phyloP scores from a whole-genome alignment of 2,113 vertebrate genomes.

The Machaerirhynchus nigripectus region DNA sequence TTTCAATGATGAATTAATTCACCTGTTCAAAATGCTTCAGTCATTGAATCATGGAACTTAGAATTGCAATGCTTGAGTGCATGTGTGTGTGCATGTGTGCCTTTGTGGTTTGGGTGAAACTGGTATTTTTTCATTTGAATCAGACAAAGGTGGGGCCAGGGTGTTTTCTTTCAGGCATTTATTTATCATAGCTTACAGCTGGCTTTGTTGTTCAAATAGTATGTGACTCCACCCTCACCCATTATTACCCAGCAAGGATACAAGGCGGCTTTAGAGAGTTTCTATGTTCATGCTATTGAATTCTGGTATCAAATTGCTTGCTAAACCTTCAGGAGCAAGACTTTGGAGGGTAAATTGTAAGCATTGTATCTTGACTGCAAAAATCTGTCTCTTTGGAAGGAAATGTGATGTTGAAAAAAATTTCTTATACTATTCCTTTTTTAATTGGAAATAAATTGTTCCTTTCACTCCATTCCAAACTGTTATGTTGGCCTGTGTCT shows the following conservation, averaged over 20 bases:
- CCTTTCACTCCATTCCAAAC: background rate
- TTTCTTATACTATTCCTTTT: background rate
- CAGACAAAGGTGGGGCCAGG: conserved; percentile 49
- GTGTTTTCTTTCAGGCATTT: conserved; percentile 58
- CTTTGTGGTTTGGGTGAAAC: conserved; percentile 47
- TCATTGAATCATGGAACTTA: background rate
- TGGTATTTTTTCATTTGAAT: conserved; percentile 53
- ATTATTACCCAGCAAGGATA: conserved; percentile 13
- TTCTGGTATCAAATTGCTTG: background rate
- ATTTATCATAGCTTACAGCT: conserved; percentile 53
- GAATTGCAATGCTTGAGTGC: background rate
- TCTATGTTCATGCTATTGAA: background rate
- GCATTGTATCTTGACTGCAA: background rate
- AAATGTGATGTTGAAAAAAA: background rate
- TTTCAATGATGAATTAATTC: background rate
- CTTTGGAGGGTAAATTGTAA: background rate
- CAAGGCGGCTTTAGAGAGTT: background rate
- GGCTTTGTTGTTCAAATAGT: conserved; percentile 63
- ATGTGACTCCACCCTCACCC: conserved; percentile 44
- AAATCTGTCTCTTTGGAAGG: background rate
- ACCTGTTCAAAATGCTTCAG: background rate
- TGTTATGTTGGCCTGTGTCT: background rate
- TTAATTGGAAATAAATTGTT: background rate
- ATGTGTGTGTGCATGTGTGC: background rate
- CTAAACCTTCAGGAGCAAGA: background rate